phyloP scores from a whole-genome alignment of 1,140 invertebrate species.

The Drosophila suzukii region DNA sequence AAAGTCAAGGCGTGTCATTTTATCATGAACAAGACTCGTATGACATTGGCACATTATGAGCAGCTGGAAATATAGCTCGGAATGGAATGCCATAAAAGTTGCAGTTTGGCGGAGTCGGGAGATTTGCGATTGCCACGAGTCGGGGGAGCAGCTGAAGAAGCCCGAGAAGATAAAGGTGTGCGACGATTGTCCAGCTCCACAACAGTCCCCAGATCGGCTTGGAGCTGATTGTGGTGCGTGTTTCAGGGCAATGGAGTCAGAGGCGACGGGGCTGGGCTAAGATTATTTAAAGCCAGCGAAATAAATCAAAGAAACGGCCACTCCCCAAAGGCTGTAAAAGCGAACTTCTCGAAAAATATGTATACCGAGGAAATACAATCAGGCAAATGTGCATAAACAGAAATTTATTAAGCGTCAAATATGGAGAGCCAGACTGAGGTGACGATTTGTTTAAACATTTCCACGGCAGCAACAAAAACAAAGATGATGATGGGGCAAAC shows the following conservation, averaged over 20 bases:
- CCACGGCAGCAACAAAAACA: constrained; percentile 17
- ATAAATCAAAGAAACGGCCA: constrained; percentile 68
- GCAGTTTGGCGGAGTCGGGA: constrained; percentile 35
- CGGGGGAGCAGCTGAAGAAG: neutral
- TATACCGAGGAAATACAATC: constrained; percentile 18
- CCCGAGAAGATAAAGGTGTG: constrained; percentile 14
- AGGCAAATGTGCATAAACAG: constrained; percentile 60
- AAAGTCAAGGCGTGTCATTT: constrained; percentile 59
- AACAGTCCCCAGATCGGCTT: neutral
- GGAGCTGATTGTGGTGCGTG: constrained; percentile 48
- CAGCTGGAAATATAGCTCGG: constrained; percentile 2
- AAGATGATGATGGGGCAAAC: constrained; percentile 30
- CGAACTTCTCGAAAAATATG: constrained; percentile 12
- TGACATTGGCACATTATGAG: constrained; percentile 62
- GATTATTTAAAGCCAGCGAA: constrained; percentile 27
- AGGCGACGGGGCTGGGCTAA: constrained; percentile 29
- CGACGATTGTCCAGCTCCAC: constrained; percentile 23
- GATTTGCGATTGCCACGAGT: constrained; percentile 19
- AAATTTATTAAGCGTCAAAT: constrained; percentile 78
- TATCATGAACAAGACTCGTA: constrained; percentile 52
- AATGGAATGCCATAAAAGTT: constrained; percentile 53
- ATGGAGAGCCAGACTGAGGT: constrained; percentile 55
- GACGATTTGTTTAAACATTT: constrained; percentile 69
- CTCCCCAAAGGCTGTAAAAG: constrained; percentile 34
- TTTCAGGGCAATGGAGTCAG: constrained; percentile 50